phyloP scores from a whole-genome alignment of 2,888 invertebrate species.

The Chalcis sispes region DNA sequence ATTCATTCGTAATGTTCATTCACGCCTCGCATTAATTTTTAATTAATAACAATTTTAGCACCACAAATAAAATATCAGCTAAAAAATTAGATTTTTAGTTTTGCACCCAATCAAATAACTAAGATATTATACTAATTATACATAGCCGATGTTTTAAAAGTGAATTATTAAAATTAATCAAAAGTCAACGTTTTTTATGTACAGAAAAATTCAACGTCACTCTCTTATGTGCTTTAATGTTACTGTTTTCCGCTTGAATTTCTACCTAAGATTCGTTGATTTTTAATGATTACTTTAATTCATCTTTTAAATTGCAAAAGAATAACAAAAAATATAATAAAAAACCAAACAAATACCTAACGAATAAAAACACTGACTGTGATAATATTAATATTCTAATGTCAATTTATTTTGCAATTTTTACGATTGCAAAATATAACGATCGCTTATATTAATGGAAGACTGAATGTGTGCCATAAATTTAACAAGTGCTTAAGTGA shows the following conservation, averaged over 20 bases:
- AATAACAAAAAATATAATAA: constrained; percentile 2
- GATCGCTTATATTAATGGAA: constrained; percentile 18
- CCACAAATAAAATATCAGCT: not conserved
- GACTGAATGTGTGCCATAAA: constrained; percentile 29
- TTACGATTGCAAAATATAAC: constrained; percentile 14
- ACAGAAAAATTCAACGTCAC: constrained; percentile 16
- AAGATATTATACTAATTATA: constrained; percentile 11
- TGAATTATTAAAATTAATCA: constrained; percentile 7
- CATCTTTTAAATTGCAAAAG: constrained; percentile 9
- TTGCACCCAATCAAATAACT: constrained; percentile 24
- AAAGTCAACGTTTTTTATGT: not conserved
- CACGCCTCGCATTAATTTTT: constrained; percentile 32
- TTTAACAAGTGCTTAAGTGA: constrained; percentile 36
- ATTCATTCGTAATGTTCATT: constrained; percentile 15
- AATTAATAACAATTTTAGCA: constrained; percentile 24
- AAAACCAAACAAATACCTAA: constrained; percentile 28
- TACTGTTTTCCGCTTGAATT: constrained; percentile 17
- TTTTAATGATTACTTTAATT: not conserved
- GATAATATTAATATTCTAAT: constrained; percentile 28
- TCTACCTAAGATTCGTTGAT: not conserved
- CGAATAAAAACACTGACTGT: not conserved
- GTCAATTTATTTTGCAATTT: constrained; percentile 30
- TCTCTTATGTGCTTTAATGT: not conserved
- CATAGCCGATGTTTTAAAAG: not conserved
- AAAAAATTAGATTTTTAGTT: constrained; percentile 8